A percentile compares a stretch with the other conserved stretches of the same genome.
Evolutionary conservation across 2,888 invertebrate species (phyloP).

Genomic region (Scelioninae gen. 2): DNA sequence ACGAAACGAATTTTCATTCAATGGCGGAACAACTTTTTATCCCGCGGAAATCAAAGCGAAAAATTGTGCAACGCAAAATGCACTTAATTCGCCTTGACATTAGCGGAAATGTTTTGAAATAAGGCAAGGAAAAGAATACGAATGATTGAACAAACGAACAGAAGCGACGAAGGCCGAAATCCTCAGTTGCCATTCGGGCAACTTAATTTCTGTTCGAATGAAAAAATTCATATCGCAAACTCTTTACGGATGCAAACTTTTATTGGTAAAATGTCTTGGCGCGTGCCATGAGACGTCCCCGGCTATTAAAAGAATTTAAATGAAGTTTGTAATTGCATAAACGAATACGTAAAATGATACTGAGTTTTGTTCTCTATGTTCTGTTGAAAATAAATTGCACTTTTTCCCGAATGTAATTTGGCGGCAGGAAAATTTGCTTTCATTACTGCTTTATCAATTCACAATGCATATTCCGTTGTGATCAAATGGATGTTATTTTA

Average conservation of each 20-base stretch:
- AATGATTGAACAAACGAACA: no score
- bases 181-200: no score
- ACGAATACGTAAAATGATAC: slow-evolving; percentile 3
- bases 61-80: no score
- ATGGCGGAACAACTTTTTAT: no score
- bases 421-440: neutral
- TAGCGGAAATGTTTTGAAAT: no score
- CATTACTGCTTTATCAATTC: neutral
- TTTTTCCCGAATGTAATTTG: neutral
- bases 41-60: no score
- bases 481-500: neutral
- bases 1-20: no score
- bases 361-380: no score
- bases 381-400: neutral
- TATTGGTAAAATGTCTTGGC: slow-evolving; percentile 6
- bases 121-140: no score
- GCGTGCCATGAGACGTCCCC: slow-evolving; percentile 3
- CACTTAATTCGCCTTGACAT: no score
- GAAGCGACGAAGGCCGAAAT: no score
- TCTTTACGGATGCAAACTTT: slow-evolving; percentile 12
- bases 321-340: slow-evolving; percentile 13
- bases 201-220: neutral
- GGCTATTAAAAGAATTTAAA: neutral
- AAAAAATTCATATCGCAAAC: slow-evolving; percentile 13
- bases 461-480: slow-evolving; percentile 10